Evolutionary conservation across 2,888 invertebrate species (phyloP).

Genomic region (Cyaniris semiargus): DNA sequence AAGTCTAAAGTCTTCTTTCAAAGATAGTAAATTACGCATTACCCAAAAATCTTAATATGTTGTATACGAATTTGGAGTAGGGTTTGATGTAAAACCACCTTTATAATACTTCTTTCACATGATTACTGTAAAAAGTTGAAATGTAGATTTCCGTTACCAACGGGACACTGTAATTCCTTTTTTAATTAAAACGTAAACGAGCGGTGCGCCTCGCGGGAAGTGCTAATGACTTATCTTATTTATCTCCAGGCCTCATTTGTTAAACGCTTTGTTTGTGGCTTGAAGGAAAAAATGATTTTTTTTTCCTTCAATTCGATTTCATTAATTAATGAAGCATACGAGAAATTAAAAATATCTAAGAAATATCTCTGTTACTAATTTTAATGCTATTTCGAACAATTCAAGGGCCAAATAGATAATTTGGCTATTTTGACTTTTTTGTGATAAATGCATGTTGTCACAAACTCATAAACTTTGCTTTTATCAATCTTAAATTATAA

Average conservation of each 20-base stretch:
- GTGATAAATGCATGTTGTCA: too few relatives aligned
- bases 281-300: neutral
- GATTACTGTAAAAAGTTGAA: neutral
- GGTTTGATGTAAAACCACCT: neutral
- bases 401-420: too few relatives aligned
- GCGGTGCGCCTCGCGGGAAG: slow-evolving; percentile 9
- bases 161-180: slow-evolving; percentile 10
- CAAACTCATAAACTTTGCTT: too few relatives aligned
- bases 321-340: neutral
- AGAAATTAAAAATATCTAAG: too few relatives aligned
- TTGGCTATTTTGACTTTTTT: too few relatives aligned
- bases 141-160: slow-evolving; percentile 6
- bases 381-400: too few relatives aligned
- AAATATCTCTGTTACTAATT: too few relatives aligned
- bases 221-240: slow-evolving; percentile 26
- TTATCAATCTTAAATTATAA: too few relatives aligned
- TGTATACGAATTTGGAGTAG: neutral
- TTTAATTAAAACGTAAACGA: slow-evolving; percentile 28
- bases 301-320: too few relatives aligned
- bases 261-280: neutral
- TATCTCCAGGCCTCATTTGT: neutral
- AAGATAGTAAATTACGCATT: neutral
- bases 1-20: neutral
- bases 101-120: neutral
- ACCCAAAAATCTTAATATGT: too few relatives aligned